Base-by-base conservation (phyloP, 1,140 invertebrate genomes). In the Tetraneura akinire region DNA sequence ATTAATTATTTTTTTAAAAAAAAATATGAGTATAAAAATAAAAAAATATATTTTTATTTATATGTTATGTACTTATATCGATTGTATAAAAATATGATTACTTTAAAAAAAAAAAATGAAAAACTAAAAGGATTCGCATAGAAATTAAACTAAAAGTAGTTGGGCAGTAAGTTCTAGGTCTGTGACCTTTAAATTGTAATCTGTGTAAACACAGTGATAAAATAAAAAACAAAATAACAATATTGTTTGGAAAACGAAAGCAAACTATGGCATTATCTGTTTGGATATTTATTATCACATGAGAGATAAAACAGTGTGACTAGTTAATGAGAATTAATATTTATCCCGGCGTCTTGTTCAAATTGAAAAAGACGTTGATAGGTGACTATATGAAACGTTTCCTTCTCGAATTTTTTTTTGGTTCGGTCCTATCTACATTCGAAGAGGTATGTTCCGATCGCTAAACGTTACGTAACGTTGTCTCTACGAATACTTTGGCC, bases 231-330 rank as follows among this genome's bases (percentile, higher is more conserved):
- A 51, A 29, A 47, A 73, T 5, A n/a, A 32, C 5, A 76, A 37
- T 9, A 57, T 76, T 76, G 73, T 60, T 76, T 76, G n/a, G 73
- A 23, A 23, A 37, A 37, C 32, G 32, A 37, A 37, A 37, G 51
- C 14, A 0, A 42, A 74, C 51, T 6, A 45, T n/a, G 8, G 3
- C 8, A 21, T 57, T 55, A 73, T 53, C 70, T 37, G 53, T 60
- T 21, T n/a, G 18, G 18, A 37, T 37, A 37, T 62, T 1, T 6
- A 21, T 68, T 68, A 68, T 68, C 64, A 47, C 3, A 1, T 9
- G 16, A 11, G n/a, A 18, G 18, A 23, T 16, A 73, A 57, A 23
- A 4, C 73, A 76, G 32, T 76, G 73, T 23, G 0, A 13, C 53
- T 32, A 23, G 2, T 1, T 0, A 21, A 42, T 10, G 3, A n/a